Evolutionary conservation across 2,113 vertebrate species (phyloP).

Genomic region (Xiphophorus maculatus): DNA sequence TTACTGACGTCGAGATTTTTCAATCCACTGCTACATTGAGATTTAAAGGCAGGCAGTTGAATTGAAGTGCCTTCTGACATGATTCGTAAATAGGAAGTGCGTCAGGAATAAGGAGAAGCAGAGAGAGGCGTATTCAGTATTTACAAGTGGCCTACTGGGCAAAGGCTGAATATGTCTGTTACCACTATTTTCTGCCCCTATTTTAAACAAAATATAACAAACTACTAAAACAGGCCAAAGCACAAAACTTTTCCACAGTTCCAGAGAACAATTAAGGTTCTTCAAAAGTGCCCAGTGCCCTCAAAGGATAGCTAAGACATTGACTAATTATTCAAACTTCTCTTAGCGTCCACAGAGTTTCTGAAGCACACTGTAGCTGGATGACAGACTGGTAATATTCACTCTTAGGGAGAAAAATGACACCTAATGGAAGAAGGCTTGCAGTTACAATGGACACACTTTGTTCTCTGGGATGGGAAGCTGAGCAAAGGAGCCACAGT

Average conservation of each 20-base stretch:
- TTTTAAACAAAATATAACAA: constrained; percentile 4
- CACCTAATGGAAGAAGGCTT: neutral
- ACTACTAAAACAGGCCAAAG: constrained; percentile 1
- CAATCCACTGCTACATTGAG: constrained; percentile 14
- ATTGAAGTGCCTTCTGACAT: constrained; percentile 22
- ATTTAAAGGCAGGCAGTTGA: constrained; percentile 18
- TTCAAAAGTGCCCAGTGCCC: neutral
- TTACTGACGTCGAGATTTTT: constrained; percentile 33
- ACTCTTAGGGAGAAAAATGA: constrained; percentile 1
- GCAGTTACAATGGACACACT: constrained; percentile 75
- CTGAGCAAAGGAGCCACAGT: constrained; percentile 67
- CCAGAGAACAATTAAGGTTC: neutral
- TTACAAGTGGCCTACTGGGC: constrained; percentile 33
- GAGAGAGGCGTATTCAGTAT: constrained; percentile 19
- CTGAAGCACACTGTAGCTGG: neutral
- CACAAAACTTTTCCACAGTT: constrained; percentile 2
- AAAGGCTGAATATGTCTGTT: constrained; percentile 6
- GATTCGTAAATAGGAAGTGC: constrained; percentile 10
- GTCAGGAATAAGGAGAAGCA: constrained; percentile 6
- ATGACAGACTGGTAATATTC: constrained; percentile 11
- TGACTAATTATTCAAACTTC: neutral
- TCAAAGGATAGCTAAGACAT: neutral
- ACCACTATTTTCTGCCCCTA: constrained; percentile 7
- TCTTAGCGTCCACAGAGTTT: neutral
- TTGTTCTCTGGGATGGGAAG: constrained; percentile 82